Base-by-base conservation (phyloP, 2,888 invertebrate genomes). In the Allophyes oxyacanthae region DNA sequence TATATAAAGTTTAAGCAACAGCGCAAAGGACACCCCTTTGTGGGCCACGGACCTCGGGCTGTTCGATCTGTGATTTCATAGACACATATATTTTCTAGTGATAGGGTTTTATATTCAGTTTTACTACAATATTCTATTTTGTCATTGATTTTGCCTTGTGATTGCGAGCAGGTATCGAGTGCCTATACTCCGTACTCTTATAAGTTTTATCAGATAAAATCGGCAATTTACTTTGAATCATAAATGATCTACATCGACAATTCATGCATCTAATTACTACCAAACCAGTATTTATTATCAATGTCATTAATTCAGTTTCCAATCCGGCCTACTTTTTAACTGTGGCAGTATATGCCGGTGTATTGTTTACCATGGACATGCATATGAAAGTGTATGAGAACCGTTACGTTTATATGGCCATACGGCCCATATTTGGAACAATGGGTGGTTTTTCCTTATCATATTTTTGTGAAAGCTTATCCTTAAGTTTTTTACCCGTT, bases 241-340 rank as follows among this genome's bases (percentile, higher is more conserved):
- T 25, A 25, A 25, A 6, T 25, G 6, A 25, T 25, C 6, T 28
- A 8, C 7, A 28, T 8, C 6, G 2, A 10, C 32, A 32, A 32
- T 32, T 10, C n/a, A 10, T 32, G 32, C 1, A 38, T 34, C 14
- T 20, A 34, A 56, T 40, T 52, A 14, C 32, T 44, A 26, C 26
- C 28, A 51, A 38, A 51, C 41, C 37, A 38, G 53, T 56, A 42
- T 65, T 15, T 42, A 15, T 50, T 54, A 59, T 58, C 51, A 72
- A 63, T 53, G 45, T 45, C 38, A 43, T 3, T 32, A 5, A 32
- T 51, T 57, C 30, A 44, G 30, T 77, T 75, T 77, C 73, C 65
- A 78, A 75, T 63, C 57, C 56, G 48, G 41, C 67, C 75, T 54
- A 68, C 65, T 55, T 67, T 65, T 66, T 32, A 52, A 56, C 49